These are phyloP conservation scores for Poeciliopsis prolifica DNA, from an alignment of 2,113 vertebrate species.

Conservation along the genomic window DNA sequence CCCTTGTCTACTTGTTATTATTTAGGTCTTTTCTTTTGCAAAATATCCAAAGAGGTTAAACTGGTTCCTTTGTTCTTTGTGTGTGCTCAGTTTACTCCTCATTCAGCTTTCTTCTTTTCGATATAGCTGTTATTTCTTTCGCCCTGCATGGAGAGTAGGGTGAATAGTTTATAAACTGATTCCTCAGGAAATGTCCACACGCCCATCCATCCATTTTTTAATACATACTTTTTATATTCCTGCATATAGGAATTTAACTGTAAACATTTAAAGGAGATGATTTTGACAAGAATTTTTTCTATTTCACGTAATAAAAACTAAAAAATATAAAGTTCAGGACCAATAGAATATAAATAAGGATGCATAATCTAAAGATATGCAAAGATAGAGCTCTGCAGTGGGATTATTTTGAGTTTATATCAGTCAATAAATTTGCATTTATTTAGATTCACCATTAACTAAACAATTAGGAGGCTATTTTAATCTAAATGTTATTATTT, in stretches of 20 bases:
- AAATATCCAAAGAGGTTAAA: background rate
- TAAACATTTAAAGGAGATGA: conserved; percentile 20
- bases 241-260: conserved; percentile 16
- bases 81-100: background rate
- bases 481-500: too few relatives aligned
- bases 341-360: background rate
- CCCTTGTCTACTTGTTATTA: background rate
- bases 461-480: too few relatives aligned
- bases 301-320: background rate
- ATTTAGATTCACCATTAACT: too few relatives aligned
- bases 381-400: background rate
- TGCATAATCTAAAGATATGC: background rate
- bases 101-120: conserved; percentile 26
- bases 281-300: conserved; percentile 6
- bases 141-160: conserved; percentile 50
- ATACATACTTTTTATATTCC: conserved; percentile 8
- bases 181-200: conserved; percentile 34
- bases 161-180: conserved; percentile 34
- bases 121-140: conserved; percentile 61
- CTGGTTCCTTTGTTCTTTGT: conserved; percentile 5
- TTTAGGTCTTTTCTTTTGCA: conserved; percentile 7
- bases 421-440: too few relatives aligned
- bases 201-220: conserved; percentile 14
- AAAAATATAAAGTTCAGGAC: background rate
- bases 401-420: too few relatives aligned